Evolutionary conservation across 2,888 invertebrate genomes (phyloP).

Genomic region (Dryobotodes eremita): DNA sequence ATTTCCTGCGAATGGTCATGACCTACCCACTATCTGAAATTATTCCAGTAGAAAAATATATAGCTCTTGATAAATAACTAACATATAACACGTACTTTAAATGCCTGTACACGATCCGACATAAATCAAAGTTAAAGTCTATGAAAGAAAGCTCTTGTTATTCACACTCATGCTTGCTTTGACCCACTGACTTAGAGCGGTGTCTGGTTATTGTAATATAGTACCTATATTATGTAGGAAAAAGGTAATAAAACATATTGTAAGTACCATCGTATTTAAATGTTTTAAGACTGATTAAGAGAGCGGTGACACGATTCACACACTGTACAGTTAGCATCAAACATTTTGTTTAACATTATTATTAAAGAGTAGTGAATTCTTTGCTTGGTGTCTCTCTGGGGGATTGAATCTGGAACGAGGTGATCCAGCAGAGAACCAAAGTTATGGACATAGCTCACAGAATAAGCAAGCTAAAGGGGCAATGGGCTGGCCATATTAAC

Average conservation of each 20-base stretch:
- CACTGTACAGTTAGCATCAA: background rate
- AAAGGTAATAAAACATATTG: background rate
- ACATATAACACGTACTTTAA: background rate
- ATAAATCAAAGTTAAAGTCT: background rate
- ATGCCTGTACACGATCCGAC: constrained; percentile 44
- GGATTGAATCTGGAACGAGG: background rate
- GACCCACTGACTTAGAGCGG: constrained; percentile 21
- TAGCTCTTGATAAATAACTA: background rate
- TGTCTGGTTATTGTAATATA: constrained; percentile 1
- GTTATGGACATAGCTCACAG: background rate
- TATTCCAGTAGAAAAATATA: too few relatives aligned
- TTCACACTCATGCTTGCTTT: constrained; percentile 48
- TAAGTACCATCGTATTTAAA: background rate
- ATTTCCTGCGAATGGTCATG: too few relatives aligned
- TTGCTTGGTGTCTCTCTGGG: background rate
- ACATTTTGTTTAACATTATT: background rate
- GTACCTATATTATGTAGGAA: background rate
- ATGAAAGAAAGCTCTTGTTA: constrained; percentile 14
- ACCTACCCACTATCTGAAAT: too few relatives aligned
- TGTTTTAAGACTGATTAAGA: background rate
- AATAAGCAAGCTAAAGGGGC: background rate
- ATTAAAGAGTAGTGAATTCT: background rate
- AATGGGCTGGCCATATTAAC: too few relatives aligned
- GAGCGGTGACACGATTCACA: too few relatives aligned
- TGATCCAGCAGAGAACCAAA: background rate